These are phyloP conservation scores for Acanthosoma haemorrhoidale DNA, from an alignment of 2,888 invertebrate genomes.

Conservation along the genomic window DNA sequence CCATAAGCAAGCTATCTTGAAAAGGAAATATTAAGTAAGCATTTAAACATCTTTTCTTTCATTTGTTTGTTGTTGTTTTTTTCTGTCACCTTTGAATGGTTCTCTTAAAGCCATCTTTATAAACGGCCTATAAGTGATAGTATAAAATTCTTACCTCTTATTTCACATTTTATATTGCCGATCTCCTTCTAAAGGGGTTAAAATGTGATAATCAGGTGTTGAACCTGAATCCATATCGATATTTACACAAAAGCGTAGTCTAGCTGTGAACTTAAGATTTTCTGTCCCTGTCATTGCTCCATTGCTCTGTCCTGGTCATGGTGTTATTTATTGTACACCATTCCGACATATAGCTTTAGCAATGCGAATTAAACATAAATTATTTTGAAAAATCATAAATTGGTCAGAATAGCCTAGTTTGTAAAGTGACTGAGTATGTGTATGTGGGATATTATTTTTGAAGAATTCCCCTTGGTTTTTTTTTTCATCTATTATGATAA, in stretches of 20 bases:
- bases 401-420: not conserved
- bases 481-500: not conserved
- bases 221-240: not conserved
- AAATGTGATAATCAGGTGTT: not conserved
- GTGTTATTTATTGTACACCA: not conserved
- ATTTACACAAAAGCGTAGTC: not conserved
- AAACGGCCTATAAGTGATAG: conserved; percentile 2
- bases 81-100: no score
- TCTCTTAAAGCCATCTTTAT: not conserved
- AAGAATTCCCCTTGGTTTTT: no score
- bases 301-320: not conserved
- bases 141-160: conserved; percentile 3
- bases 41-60: not conserved
- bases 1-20: not conserved
- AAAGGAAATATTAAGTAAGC: not conserved
- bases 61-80: not conserved
- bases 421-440: conserved; percentile 1
- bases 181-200: not conserved
- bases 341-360: not conserved
- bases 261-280: no score
- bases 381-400: not conserved
- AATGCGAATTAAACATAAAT: not conserved
- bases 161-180: not conserved
- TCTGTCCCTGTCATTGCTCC: not conserved
- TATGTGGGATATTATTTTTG: not conserved